A percentile compares a stretch with the other conserved stretches of the same genome.
phyloP scores from a whole-genome alignment of 2,113 vertebrate species.

The Brienomyrus longianalis region DNA sequence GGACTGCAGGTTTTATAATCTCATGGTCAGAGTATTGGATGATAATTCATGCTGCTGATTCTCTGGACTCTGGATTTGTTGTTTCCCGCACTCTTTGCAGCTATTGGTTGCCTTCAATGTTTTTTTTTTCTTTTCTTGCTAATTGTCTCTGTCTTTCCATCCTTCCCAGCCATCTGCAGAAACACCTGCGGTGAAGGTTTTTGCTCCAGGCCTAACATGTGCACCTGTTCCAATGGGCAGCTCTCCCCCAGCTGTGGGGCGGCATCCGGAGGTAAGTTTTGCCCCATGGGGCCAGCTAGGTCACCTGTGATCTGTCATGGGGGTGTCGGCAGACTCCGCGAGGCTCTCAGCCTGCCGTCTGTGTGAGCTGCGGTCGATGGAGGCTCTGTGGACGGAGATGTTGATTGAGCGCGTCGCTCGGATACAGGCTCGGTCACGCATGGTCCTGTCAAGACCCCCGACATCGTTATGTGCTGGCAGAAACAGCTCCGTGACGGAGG shows the following conservation, averaged over 20 bases:
- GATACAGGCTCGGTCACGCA: constrained; percentile 41
- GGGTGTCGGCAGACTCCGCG: background rate
- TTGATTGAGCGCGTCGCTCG: constrained; percentile 15
- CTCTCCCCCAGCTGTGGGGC: constrained; percentile 79
- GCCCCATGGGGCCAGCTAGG: background rate
- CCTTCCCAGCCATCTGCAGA: constrained; percentile 76
- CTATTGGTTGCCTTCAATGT: background rate
- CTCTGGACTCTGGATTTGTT: background rate
- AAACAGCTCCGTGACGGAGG: background rate
- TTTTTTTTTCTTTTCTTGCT: background rate
- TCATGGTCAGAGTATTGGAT: background rate
- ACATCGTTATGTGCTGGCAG: constrained; percentile 11
- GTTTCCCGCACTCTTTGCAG: background rate
- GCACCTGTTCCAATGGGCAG: constrained; percentile 82
- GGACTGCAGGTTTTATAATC: background rate
- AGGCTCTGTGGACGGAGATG: background rate
- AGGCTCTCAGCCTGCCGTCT: background rate
- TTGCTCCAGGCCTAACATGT: constrained; percentile 89
- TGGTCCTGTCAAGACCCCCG: constrained; percentile 30
- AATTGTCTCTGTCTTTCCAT: background rate
- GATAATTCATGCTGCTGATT: background rate
- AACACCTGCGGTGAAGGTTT: constrained; percentile 87
- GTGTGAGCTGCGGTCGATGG: background rate
- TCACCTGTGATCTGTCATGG: background rate
- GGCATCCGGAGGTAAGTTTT: constrained; percentile 62